A percentile compares a stretch with the other conserved stretches of the same genome.
Conservation (phyloP, 1,140 invertebrate species). For the Drosophila hydei region DNA sequence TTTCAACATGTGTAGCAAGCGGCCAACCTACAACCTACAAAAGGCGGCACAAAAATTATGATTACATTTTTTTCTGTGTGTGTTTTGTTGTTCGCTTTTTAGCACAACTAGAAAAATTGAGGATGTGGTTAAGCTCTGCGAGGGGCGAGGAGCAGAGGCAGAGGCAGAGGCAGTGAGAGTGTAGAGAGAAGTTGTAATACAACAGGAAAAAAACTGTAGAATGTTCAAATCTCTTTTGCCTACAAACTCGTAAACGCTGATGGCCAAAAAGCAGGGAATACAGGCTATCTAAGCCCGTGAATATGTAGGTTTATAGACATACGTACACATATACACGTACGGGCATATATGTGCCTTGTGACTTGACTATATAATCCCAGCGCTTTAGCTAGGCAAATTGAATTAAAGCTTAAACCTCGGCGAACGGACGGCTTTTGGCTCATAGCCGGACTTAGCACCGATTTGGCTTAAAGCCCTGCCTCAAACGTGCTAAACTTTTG, state of each 20-base stretch:
- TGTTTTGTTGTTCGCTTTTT: constrained; percentile 24
- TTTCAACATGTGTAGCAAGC: constrained; percentile 59
- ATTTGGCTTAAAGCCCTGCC: constrained; percentile 58
- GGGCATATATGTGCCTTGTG: constrained; percentile 2
- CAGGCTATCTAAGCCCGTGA: constrained; percentile 18
- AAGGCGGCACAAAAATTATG: constrained; percentile 56
- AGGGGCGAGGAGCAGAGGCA: neutral
- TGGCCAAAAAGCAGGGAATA: constrained; percentile 4
- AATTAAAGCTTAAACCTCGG: constrained; percentile 71
- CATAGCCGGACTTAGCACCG: constrained; percentile 62
- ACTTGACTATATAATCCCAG: constrained; percentile 61
- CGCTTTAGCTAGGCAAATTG: constrained; percentile 75
- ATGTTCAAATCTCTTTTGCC: constrained; percentile 71
- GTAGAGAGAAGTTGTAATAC: neutral
- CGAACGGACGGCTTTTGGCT: constrained; percentile 28
- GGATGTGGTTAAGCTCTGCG: constrained; percentile 64
- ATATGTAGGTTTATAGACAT: constrained; percentile 44
- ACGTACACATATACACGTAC: neutral
- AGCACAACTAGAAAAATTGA: constrained; percentile 73
- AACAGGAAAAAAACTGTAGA: constrained; percentile 38
- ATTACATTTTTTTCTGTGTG: constrained; percentile 26
- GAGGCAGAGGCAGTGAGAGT: neutral
- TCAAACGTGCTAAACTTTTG: constrained; percentile 57
- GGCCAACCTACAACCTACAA: constrained; percentile 33
- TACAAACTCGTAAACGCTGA: constrained; percentile 39